phyloP scores from a whole-genome alignment of 2,888 invertebrate genomes.

The Cephus pulcher region DNA sequence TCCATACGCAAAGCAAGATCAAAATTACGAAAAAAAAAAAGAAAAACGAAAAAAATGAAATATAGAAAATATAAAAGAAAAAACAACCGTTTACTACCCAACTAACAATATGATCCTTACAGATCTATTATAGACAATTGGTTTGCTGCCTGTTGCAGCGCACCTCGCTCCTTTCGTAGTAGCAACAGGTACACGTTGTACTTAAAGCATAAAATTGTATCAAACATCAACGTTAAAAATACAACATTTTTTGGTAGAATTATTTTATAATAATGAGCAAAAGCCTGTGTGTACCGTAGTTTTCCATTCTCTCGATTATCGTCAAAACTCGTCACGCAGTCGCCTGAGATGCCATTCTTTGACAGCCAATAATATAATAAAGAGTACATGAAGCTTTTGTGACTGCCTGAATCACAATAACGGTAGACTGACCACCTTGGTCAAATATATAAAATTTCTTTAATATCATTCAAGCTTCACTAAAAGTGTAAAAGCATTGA shows the following conservation, averaged over 20 bases:
- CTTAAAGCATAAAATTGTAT: constrained; percentile 14
- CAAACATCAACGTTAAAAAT: constrained; percentile 13
- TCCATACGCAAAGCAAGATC: not conserved
- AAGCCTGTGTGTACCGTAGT: not conserved
- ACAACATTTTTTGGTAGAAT: not conserved
- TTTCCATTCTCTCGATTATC: not conserved
- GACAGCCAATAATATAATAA: not conserved
- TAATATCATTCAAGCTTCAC: not conserved
- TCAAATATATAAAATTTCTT: not conserved
- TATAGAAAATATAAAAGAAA: constrained; percentile 14
- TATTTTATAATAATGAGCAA: constrained; percentile 1
- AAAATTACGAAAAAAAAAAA: not conserved
- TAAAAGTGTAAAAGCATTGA: not conserved
- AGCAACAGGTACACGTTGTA: constrained; percentile 24
- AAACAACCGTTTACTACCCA: constrained; percentile 12
- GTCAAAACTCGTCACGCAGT: not conserved
- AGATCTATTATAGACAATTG: constrained; percentile 13
- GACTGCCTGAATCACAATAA: not conserved
- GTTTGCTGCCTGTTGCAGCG: constrained; percentile 7
- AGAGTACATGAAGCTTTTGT: not conserved
- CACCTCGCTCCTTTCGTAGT: constrained; percentile 10
- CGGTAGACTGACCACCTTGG: not conserved
- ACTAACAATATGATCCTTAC: constrained; percentile 13
- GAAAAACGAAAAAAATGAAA: constrained; percentile 1
- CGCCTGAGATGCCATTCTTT: not conserved